Percentiles rank a stretch among this genome's conserved stretches.
Conservation (phyloP, 2,113 vertebrate genomes). For the Dicrurus megarhynchus region DNA sequence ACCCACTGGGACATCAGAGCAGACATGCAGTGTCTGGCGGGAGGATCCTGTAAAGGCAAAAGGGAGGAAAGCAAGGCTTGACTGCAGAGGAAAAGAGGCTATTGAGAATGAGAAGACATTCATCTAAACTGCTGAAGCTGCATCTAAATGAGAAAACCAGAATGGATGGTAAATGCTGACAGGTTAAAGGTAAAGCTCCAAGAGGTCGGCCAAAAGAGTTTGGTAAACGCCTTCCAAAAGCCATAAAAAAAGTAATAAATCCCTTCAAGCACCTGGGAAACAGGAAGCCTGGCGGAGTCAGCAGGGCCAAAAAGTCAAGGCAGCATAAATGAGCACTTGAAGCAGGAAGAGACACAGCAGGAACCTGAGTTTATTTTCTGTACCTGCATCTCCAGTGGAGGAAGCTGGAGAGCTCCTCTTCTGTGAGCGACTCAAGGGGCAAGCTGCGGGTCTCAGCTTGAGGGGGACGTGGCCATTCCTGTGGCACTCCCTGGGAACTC, state of each 20-base stretch:
- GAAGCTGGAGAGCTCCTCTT: background rate
- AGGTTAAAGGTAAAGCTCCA: slow-evolving; percentile 28
- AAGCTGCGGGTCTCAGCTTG: background rate
- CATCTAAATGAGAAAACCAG: background rate
- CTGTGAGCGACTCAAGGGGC: accelerated
- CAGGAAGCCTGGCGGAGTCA: background rate
- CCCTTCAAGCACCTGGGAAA: slow-evolving; percentile 2
- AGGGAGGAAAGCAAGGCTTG: background rate
- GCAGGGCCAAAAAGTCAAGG: background rate
- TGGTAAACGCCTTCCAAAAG: background rate
- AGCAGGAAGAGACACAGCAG: background rate
- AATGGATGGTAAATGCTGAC: background rate
- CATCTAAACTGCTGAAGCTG: background rate
- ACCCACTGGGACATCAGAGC: background rate
- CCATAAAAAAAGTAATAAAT: slow-evolving; percentile 3
- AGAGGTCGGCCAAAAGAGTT: background rate
- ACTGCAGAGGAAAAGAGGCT: background rate
- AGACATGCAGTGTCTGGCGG: background rate
- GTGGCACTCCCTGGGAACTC: background rate
- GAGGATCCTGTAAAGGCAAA: background rate
- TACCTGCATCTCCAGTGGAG: accelerated
- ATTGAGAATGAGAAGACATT: background rate
- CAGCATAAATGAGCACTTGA: background rate
- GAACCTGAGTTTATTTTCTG: background rate
- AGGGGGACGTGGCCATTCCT: background rate